Evolutionary conservation across 2,888 invertebrate species (phyloP).

Genomic region (Diogma glabrata): DNA sequence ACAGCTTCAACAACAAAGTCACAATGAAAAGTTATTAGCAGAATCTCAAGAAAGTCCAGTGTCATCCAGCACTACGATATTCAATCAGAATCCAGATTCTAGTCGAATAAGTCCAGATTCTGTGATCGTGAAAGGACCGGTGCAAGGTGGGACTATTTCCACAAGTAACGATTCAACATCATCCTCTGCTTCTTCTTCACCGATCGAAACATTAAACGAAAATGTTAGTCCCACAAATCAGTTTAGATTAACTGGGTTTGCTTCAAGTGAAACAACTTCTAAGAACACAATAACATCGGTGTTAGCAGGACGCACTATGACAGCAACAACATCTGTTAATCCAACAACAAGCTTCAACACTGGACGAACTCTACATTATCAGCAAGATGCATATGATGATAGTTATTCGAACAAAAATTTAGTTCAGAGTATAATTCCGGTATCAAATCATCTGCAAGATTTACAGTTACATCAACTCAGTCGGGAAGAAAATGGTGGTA

Average conservation of each 20-base stretch:
- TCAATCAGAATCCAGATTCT: constrained; percentile 42
- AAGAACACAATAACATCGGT: constrained; percentile 75
- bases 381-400: constrained; percentile 14
- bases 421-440: constrained; percentile 1
- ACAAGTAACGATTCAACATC: constrained; percentile 68
- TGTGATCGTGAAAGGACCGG: constrained; percentile 45
- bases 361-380: constrained; percentile 13
- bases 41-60: constrained; percentile 32
- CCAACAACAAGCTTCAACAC: neutral
- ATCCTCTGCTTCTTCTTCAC: constrained; percentile 49
- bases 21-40: neutral
- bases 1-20: constrained; percentile 10
- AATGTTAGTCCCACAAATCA: neutral
- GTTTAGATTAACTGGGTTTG: constrained; percentile 10
- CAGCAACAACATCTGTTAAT: constrained; percentile 60
- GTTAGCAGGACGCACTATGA: constrained; percentile 58
- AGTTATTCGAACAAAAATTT: no score
- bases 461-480: neutral
- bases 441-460: constrained; percentile 5
- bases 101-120: constrained; percentile 24
- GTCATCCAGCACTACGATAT: constrained; percentile 51
- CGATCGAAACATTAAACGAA: constrained; percentile 31
- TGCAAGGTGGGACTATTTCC: constrained; percentile 74
- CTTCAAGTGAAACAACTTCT: constrained; percentile 60
- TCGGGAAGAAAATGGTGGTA: neutral